A percentile compares a stretch with the other conserved stretches of the same genome.
Conservation (phyloP, 2,888 invertebrate species). For the Aphidoletes aphidimyza region DNA sequence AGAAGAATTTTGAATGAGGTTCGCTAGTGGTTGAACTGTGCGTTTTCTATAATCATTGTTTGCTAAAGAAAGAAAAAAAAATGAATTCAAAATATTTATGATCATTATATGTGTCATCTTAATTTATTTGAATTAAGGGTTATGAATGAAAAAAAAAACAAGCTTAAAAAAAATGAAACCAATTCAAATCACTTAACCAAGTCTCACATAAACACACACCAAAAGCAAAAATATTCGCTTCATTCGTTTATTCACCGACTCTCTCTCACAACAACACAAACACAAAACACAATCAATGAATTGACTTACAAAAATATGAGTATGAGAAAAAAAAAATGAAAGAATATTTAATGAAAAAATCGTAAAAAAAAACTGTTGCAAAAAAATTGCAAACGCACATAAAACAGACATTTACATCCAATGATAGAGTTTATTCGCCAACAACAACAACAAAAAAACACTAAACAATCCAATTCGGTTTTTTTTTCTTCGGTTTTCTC, state of each 20-base stretch:
- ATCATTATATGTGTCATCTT: conserved; percentile 49
- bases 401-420: background rate
- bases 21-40: conserved; percentile 1
- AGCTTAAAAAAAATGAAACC: background rate
- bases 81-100: conserved; percentile 7
- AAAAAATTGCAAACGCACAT: conserved; percentile 15
- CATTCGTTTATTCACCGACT: conserved; percentile 46
- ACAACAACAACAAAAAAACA: background rate
- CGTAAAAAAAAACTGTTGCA: background rate
- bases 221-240: conserved; percentile 48
- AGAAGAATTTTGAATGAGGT: background rate
- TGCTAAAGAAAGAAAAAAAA: conserved; percentile 8
- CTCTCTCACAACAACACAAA: background rate
- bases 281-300: background rate
- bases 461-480: background rate
- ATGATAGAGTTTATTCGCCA: background rate
- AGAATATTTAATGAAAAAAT: background rate
- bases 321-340: background rate
- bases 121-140: conserved; percentile 44
- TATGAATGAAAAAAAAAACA: background rate
- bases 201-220: conserved; percentile 28
- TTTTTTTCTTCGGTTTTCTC: conserved; percentile 20
- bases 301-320: background rate
- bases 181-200: conserved; percentile 32
- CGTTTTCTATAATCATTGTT: conserved; percentile 22